A percentile compares a stretch with the other conserved stretches of the same genome.
Evolutionary conservation across 2,888 invertebrate species (phyloP).

Genomic region (Eupithecia subfuscata): DNA sequence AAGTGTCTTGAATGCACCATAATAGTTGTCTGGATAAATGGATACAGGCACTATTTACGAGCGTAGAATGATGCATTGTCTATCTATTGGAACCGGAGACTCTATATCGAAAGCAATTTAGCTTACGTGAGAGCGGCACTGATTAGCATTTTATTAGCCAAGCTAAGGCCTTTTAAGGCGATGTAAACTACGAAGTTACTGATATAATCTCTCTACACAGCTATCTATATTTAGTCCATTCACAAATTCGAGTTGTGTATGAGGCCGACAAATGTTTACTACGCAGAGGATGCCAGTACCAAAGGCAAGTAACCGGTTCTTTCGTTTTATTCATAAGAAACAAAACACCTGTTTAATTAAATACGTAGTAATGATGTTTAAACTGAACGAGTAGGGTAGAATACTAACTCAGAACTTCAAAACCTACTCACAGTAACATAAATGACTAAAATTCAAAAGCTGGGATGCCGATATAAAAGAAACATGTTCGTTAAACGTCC

Average conservation of each 20-base stretch:
- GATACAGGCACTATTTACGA: neutral
- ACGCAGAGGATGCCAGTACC: conserved; percentile 32
- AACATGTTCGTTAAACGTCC: neutral
- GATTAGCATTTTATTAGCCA: conserved; percentile 43
- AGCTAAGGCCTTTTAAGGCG: conserved; percentile 29
- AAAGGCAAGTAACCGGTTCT: conserved; percentile 35
- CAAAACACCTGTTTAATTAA: conserved; percentile 29
- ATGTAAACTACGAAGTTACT: conserved; percentile 31
- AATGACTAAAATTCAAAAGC: neutral
- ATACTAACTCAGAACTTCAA: conserved; percentile 12
- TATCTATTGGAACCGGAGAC: conserved; percentile 29
- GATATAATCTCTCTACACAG: conserved; percentile 29
- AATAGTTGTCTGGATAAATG: neutral
- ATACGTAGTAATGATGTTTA: neutral
- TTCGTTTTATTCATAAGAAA: conserved; percentile 31
- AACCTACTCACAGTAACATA: neutral
- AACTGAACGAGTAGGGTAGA: neutral
- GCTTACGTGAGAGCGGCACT: conserved; percentile 36
- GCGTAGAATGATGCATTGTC: conserved; percentile 23
- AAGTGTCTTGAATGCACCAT: neutral
- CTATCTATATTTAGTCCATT: conserved; percentile 30
- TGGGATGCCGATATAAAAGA: neutral
- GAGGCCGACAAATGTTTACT: conserved; percentile 38
- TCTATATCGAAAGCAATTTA: conserved; percentile 34
- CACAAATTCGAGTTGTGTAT: conserved; percentile 35